These are phyloP conservation scores for Pongo pygmaeus DNA, from an alignment of 2,113 vertebrate genomes.

Conservation along the genomic window DNA sequence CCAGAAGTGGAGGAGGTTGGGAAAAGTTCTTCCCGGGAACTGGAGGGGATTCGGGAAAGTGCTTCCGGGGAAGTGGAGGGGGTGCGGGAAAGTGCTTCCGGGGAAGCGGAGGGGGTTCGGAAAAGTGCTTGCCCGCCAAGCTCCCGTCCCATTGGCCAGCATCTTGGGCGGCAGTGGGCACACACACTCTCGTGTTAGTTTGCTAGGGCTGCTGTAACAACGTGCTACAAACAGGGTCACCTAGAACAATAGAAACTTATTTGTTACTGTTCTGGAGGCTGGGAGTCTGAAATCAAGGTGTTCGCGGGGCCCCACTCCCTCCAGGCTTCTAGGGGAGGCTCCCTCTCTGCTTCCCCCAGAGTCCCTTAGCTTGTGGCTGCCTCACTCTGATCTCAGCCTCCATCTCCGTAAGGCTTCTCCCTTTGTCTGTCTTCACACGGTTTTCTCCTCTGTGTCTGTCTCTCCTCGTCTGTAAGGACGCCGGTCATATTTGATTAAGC, in stretches of 20 bases:
- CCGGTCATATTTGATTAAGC: rapidly evolving
- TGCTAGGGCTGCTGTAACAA: rapidly evolving
- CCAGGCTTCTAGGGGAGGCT: too few species aligned
- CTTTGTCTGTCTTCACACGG: background rate
- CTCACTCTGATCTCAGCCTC: background rate
- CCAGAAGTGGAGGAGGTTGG: too few species aligned
- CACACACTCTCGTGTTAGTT: rapidly evolving
- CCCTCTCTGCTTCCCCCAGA: too few species aligned
- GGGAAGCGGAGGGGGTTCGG: too few species aligned
- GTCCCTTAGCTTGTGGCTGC: rapidly evolving
- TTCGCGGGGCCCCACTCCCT: rapidly evolving
- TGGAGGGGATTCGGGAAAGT: too few species aligned
- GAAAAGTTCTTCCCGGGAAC: too few species aligned
- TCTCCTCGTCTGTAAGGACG: background rate
- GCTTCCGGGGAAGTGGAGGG: too few species aligned
- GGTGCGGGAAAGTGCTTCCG: too few species aligned
- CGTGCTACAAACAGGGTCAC: background rate
- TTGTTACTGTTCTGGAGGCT: background rate
- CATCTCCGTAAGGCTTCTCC: rapidly evolving
- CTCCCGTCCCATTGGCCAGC: rapidly evolving
- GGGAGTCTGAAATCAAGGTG: background rate
- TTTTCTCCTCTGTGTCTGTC: background rate
- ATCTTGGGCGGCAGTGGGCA: rapidly evolving
- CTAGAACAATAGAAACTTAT: rapidly evolving
- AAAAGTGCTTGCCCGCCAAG: too few species aligned